Evolutionary conservation across 2,113 vertebrate species (phyloP).

Genomic region (Polypterus bichir): DNA sequence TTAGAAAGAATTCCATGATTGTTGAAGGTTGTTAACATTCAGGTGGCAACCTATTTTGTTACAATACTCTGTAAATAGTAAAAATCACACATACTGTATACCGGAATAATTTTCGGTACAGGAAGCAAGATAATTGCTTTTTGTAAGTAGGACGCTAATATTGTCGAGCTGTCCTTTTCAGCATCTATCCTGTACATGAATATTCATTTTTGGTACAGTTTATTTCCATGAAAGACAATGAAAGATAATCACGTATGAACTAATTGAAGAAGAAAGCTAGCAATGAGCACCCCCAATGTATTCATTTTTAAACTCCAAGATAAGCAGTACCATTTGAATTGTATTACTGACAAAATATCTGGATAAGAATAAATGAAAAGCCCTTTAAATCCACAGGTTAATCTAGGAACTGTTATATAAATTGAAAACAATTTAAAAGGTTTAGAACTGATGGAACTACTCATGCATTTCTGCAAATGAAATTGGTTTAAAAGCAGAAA

Average conservation of each 20-base stretch:
- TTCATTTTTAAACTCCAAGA: not conserved
- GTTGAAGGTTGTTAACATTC: too few species aligned
- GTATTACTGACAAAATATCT: not conserved
- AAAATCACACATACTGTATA: too few species aligned
- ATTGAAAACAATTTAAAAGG: not conserved
- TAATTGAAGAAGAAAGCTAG: constrained; percentile 7
- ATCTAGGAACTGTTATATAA: constrained; percentile 4
- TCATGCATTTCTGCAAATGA: not conserved
- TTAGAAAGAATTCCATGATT: too few species aligned
- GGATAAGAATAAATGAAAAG: not conserved
- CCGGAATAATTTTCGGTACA: too few species aligned
- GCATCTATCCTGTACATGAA: too few species aligned
- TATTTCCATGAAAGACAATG: not conserved
- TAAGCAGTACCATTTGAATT: not conserved
- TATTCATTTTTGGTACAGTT: too few species aligned
- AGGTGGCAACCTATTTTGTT: too few species aligned
- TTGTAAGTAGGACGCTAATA: too few species aligned
- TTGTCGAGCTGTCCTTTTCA: too few species aligned
- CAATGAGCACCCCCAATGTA: not conserved
- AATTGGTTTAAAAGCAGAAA: constrained; percentile 1
- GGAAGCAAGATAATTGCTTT: too few species aligned
- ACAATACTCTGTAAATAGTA: too few species aligned
- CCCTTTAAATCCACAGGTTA: constrained; percentile 1
- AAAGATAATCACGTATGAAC: not conserved
- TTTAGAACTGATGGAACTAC: constrained; percentile 1